These are phyloP conservation scores for Gonioctena quinquepunctata DNA, from an alignment of 1,140 invertebrate species.

Conservation along the genomic window DNA sequence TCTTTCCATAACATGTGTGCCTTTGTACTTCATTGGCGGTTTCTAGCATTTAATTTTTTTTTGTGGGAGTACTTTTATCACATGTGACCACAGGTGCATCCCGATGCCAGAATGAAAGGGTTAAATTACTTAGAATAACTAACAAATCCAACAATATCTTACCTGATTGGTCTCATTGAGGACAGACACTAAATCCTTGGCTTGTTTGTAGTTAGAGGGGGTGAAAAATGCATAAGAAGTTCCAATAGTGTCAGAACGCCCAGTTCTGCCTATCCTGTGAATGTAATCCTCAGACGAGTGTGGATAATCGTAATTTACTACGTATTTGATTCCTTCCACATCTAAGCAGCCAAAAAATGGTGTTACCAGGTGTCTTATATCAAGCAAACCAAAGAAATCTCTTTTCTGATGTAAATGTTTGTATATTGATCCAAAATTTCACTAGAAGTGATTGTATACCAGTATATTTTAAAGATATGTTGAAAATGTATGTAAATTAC, in stretches of 20 bases:
- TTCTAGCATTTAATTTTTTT: too few relatives aligned
- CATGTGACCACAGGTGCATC: too few relatives aligned
- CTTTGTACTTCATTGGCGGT: too few relatives aligned
- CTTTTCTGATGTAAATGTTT: too few relatives aligned
- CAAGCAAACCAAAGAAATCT: constrained; percentile 8
- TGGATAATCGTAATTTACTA: constrained; percentile 99
- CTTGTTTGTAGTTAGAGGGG: constrained; percentile 84
- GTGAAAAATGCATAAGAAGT: constrained; percentile 99
- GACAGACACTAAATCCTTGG: constrained; percentile 87
- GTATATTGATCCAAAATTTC: too few relatives aligned
- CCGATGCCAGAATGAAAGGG: constrained; percentile 74
- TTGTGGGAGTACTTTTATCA: too few relatives aligned
- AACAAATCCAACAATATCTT: too few relatives aligned
- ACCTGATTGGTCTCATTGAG: constrained; percentile 92
- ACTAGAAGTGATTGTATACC: too few relatives aligned
- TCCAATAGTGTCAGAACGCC: constrained; percentile 86
- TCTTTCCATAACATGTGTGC: too few relatives aligned
- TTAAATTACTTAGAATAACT: too few relatives aligned
- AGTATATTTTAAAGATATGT: neutral
- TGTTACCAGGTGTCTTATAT: neutral
- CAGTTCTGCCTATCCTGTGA: constrained; percentile 97
- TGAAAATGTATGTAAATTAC: neutral
- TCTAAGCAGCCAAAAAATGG: constrained; percentile 64
- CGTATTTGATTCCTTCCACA: constrained; percentile 98
- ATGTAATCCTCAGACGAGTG: constrained; percentile 98